Percentiles rank a stretch among this genome's conserved stretches.
phyloP scores from a whole-genome alignment of 2,888 invertebrate species.

The Perizoma affinitatum region DNA sequence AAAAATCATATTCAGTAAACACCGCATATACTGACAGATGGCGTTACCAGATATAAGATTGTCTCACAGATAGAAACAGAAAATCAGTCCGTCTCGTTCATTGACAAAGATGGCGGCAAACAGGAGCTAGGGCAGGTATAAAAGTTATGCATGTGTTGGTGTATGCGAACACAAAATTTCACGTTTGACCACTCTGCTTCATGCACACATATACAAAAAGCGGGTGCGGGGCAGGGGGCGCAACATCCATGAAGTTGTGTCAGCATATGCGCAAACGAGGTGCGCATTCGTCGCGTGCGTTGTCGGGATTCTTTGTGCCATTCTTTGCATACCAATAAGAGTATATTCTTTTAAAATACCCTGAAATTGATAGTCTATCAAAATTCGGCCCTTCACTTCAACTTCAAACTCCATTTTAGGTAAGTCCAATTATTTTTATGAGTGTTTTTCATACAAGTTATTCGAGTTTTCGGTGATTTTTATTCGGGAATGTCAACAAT shows the following conservation, averaged over 20 bases:
- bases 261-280: slow-evolving; percentile 91
- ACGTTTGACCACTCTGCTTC: slow-evolving; percentile 82
- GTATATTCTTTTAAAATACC: slow-evolving; percentile 89
- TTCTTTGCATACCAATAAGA: slow-evolving; percentile 97
- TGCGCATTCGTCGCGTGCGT: slow-evolving; percentile 94
- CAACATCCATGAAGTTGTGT: slow-evolving; percentile 86
- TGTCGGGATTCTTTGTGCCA: slow-evolving; percentile 99
- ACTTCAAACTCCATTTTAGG: slow-evolving; percentile 88
- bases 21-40: slow-evolving; percentile 50
- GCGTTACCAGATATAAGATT: slow-evolving; percentile 40
- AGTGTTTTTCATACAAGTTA: slow-evolving; percentile 86
- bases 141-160: slow-evolving; percentile 65
- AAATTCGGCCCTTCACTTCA: slow-evolving; percentile 87
- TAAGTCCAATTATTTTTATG: slow-evolving; percentile 86
- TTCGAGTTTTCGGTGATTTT: slow-evolving; percentile 85
- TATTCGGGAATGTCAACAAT: slow-evolving; percentile 89
- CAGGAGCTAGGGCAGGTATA: slow-evolving; percentile 80
- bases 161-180: slow-evolving; percentile 78
- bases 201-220: slow-evolving; percentile 68
- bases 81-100: slow-evolving; percentile 60
- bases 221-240: slow-evolving; percentile 80
- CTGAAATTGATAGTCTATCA: slow-evolving; percentile 86
- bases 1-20: neutral
- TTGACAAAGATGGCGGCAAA: slow-evolving; percentile 77
- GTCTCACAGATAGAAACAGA: slow-evolving; percentile 53